Percentiles rank a stretch among this genome's conserved stretches.
Conservation (phyloP, 2,888 invertebrate genomes). For the Eupithecia subfuscata region DNA sequence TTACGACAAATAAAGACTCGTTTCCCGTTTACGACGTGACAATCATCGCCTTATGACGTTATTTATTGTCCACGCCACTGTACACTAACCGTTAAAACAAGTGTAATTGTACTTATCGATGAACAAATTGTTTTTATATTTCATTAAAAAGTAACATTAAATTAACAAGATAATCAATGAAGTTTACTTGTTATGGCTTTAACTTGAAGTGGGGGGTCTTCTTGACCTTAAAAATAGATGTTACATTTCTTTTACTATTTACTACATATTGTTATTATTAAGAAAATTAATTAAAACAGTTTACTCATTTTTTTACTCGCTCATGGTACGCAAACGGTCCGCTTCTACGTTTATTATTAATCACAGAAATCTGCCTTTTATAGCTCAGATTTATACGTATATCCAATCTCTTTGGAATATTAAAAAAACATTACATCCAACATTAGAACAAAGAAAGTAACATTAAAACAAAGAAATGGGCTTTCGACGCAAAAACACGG, state of each 20-base stretch:
- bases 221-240: neutral
- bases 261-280: too few species aligned
- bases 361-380: neutral
- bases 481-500: conserved; percentile 38
- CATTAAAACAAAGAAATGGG: conserved; percentile 36
- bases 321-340: too few species aligned
- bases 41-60: conserved; percentile 54
- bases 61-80: conserved; percentile 48
- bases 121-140: conserved; percentile 31
- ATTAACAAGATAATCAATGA: neutral
- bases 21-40: conserved; percentile 52
- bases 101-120: conserved; percentile 39
- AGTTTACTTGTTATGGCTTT: neutral
- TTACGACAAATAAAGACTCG: conserved; percentile 64
- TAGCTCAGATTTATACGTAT: neutral
- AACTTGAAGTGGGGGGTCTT: neutral
- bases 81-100: conserved; percentile 18
- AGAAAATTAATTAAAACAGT: too few species aligned
- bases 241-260: too few species aligned
- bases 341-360: neutral
- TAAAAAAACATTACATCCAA: conserved; percentile 16
- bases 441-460: conserved; percentile 32
- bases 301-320: too few species aligned
- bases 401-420: neutral
- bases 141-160: conserved; percentile 8